phyloP scores from a whole-genome alignment of 1,140 invertebrate genomes.

The Lucilia sericata region DNA sequence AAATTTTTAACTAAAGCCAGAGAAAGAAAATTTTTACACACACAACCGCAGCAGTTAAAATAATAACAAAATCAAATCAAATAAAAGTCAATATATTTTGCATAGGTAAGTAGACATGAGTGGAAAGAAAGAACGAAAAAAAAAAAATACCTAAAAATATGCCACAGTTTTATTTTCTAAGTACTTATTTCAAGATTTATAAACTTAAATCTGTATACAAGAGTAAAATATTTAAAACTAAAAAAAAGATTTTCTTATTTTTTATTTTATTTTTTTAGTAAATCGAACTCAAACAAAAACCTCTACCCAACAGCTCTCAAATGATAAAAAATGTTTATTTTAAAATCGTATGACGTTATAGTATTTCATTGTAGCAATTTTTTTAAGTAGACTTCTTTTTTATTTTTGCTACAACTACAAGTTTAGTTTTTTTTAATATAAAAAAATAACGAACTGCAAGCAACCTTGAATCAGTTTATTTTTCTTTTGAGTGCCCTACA shows the following conservation, averaged over 20 bases:
- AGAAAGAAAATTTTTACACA: too few species aligned
- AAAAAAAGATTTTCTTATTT: neutral
- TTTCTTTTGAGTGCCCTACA: neutral
- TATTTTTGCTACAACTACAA: neutral
- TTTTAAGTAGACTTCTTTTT: neutral
- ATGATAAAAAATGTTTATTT: slow-evolving; percentile 19
- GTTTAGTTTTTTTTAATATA: neutral
- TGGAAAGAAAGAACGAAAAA: neutral
- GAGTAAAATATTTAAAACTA: neutral
- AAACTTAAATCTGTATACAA: neutral
- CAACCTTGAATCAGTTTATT: neutral
- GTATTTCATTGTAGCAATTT: neutral
- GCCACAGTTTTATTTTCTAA: neutral
- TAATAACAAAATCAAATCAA: slow-evolving; percentile 34
- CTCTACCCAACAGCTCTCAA: neutral
- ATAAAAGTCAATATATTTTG: slow-evolving; percentile 43
- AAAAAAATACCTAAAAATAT: slow-evolving; percentile 31
- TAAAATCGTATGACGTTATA: neutral
- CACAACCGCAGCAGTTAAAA: neutral
- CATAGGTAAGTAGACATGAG: slow-evolving; percentile 11
- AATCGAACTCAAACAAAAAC: neutral
- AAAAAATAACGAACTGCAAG: neutral
- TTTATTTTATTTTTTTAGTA: neutral
- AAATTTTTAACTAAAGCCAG: too few species aligned
- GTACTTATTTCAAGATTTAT: too few species aligned